Evolutionary conservation across 2,113 vertebrate genomes (phyloP), one percentile per base, ranked within the genome.

Genomic region (Rafetus swinhoei): DNA sequence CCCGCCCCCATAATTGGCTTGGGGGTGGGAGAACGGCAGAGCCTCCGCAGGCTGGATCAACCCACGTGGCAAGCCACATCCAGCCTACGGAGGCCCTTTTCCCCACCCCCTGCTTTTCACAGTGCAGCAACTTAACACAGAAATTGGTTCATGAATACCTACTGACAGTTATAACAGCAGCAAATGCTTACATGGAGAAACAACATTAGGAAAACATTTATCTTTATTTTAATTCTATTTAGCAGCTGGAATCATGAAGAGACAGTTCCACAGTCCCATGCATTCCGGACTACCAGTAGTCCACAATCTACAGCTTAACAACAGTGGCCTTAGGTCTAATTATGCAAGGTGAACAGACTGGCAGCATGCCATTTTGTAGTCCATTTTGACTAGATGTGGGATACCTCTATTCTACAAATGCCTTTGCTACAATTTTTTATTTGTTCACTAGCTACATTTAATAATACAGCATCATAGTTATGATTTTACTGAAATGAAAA

Each of bases 361-460:
- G 65, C n/a, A 35, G 32, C 35, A 32, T 21, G 39, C 11, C 39
- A 50, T 27, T 77, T 27, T 15, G 14, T 50, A 50, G 45, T 25
- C 24, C 22, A 50, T 77, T 2, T 59, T 29, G 80, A 76, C 19
- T 69, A 86, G 50, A 93, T 8, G 22, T 0, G 0, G 92, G 39
- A 9, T 15, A 1, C 12, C 81, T 77, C 35, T 93, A 86, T 81
- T 5, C 52, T 29, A 12, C 27, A 92, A 90, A 65, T 50, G 4
- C 12, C 21, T 92, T 54, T 1, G 0, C 29, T 90, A 21, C 0
- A 57, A 54, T 15, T 72, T 2, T 0, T 2, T 9, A 21, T 24
- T 86, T 69, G 50, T 79, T 81, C 39, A 84, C 86, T 15, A 32
- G 22, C 7, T 91, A 32, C 21, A 62, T 84, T 89, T 92, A 54